Base-by-base conservation (phyloP, 2,113 vertebrate genomes). In the Falcunculus frontatus region DNA sequence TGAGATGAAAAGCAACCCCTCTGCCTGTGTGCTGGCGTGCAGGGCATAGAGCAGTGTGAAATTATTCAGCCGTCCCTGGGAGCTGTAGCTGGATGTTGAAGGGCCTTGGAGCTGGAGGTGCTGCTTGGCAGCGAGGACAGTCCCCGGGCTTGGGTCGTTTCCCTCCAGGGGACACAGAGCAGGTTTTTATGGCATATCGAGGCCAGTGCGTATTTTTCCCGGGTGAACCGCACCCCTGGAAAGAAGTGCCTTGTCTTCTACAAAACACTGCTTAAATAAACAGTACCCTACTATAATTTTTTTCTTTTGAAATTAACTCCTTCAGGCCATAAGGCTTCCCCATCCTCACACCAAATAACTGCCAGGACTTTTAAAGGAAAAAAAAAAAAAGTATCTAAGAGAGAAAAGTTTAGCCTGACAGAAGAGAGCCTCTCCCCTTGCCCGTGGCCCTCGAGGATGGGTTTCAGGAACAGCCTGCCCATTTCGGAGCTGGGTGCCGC, bases 231-330 rank as follows among this genome's bases (percentile, higher is more conserved):
- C 63, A 52, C 82, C 47, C 73, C 57, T 88, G 90, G 37, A 77
- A 95, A 93, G 52, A 74, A 77, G 13, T 11, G 9, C 42, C 30
- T 87, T 6, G 3, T 85, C 74, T 93, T 89, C 47, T 67, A 59
- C 64, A 76, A 86, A 86, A 88, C 57, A 32, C 56, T 41, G 30
- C 78, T 89, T 84, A 84, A 95, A 93, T 90, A 95, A 95, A 95
- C 88, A 95, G 44, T 81, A 68, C 53, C 86, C 80, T n/a, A 13
- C 81, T 90, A 11, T 87, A 75, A 94, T 93, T 95, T 93, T 92
- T 92, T 92, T 46, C 67, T 92, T 67, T 80, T 47, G 68, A 86
- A 94, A 95, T 96, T 94, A 96, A 95, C 92, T 95, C 96, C 95
- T 96, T 96, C 83, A 75, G 93, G 92, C 79, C 80, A 64, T 15